These are phyloP conservation scores for Lutjanus argentimaculatus DNA, from an alignment of 2,797 vertebrate genomes.

Conservation along the genomic window DNA sequence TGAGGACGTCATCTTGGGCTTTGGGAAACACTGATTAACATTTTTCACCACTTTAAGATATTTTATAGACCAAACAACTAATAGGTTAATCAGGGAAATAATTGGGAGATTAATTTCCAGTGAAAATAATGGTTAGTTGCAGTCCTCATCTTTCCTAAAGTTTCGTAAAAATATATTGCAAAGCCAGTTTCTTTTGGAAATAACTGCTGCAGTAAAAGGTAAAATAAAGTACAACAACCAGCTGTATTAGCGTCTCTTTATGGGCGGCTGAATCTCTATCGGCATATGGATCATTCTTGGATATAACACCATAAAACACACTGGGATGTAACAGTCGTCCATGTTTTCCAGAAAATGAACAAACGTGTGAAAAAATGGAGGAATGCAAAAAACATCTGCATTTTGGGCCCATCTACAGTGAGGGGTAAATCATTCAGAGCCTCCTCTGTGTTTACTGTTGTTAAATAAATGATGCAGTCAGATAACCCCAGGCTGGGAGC, in stretches of 20 bases:
- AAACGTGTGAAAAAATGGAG: background rate
- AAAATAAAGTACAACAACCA: slow-evolving; percentile 15
- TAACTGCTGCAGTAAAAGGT: background rate
- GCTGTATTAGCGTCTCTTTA: slow-evolving; percentile 6
- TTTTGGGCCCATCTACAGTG: slow-evolving; percentile 22
- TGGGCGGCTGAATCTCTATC: slow-evolving; percentile 1
- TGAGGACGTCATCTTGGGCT: too few relatives aligned
- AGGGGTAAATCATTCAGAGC: slow-evolving; percentile 53
- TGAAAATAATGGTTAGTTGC: too few relatives aligned
- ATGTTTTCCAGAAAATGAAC: slow-evolving; percentile 20
- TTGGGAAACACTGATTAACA: too few relatives aligned
- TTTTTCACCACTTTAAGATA: too few relatives aligned
- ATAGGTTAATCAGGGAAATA: too few relatives aligned
- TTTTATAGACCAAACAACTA: too few relatives aligned
- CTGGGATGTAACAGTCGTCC: background rate
- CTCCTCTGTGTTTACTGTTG: slow-evolving; percentile 62
- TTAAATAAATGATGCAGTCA: slow-evolving; percentile 72
- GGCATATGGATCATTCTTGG: slow-evolving; percentile 6
- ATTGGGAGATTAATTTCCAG: too few relatives aligned
- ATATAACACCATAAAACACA: slow-evolving; percentile 5
- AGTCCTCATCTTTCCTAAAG: too few relatives aligned
- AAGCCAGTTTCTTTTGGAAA: too few relatives aligned
- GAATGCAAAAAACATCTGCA: slow-evolving; percentile 24
- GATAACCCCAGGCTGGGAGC: slow-evolving; percentile 49
- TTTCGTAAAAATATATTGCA: too few relatives aligned